Percentiles rank a stretch among this genome's conserved stretches.
phyloP scores from a whole-genome alignment of 2,113 vertebrate genomes.

The Notarius lentiginosus region DNA sequence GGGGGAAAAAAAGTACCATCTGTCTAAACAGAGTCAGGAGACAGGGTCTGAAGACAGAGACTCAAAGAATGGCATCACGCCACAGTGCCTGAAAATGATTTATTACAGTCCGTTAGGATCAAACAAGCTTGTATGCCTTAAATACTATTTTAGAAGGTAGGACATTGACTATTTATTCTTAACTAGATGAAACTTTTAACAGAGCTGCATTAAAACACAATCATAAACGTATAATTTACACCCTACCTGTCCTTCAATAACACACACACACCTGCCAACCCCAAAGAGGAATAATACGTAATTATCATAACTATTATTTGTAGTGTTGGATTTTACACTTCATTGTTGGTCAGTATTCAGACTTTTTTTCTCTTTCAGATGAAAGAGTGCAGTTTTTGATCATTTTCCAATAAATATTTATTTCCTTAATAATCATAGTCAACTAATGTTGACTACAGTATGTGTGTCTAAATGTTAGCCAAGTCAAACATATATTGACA shows the following conservation, averaged over 20 bases:
- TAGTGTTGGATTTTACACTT: neutral
- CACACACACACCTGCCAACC: neutral
- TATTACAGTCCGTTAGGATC: neutral
- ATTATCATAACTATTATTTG: neutral
- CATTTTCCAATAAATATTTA: no score
- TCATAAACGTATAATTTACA: neutral
- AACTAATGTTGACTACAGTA: neutral
- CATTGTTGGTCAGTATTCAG: neutral
- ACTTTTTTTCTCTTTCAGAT: neutral
- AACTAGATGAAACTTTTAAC: neutral
- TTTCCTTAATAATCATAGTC: neutral
- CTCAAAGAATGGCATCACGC: neutral
- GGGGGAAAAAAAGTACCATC: neutral
- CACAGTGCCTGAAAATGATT: conserved; percentile 1
- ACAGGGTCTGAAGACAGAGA: conserved; percentile 12
- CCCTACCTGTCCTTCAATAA: neutral
- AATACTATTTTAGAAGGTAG: neutral
- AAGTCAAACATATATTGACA: neutral
- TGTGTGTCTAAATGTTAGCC: neutral
- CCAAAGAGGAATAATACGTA: neutral
- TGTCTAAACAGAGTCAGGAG: conserved; percentile 27
- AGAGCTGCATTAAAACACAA: neutral
- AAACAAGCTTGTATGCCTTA: neutral
- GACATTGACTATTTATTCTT: neutral
- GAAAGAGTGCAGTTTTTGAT: neutral